phyloP scores from a whole-genome alignment of 2,113 vertebrate species.

The Calidris pygmaea region DNA sequence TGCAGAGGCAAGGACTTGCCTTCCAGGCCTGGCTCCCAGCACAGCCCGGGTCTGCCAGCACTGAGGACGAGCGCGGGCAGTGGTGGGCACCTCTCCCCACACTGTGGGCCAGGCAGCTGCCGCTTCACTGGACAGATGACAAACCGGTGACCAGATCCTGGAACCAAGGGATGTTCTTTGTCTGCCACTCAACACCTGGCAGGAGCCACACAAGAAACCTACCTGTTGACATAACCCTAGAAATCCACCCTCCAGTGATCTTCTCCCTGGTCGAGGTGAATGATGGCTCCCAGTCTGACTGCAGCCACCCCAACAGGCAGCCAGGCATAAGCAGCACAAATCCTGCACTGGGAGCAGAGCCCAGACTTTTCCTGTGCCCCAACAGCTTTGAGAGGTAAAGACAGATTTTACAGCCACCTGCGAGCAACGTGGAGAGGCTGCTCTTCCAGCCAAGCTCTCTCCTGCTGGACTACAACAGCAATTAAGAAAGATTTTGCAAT shows the following conservation, averaged over 20 bases:
- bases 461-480: not conserved
- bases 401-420: not conserved
- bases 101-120: not conserved
- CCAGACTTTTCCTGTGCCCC: not conserved
- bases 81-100: not conserved
- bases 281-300: not conserved
- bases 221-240: not conserved
- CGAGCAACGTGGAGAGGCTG: fast-evolving
- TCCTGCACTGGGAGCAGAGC: not conserved
- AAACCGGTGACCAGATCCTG: not conserved
- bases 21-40: not conserved
- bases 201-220: not conserved
- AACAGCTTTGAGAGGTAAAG: not conserved
- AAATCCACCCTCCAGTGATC: fast-evolving
- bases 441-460: not conserved
- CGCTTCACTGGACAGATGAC: not conserved
- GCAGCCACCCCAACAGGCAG: not conserved
- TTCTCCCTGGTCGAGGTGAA: not conserved
- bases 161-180: not conserved
- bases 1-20: not conserved
- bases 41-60: not conserved
- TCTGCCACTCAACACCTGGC: not conserved
- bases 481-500: not conserved
- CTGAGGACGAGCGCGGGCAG: not conserved
- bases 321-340: not conserved